These are phyloP conservation scores for Trissonchulus sp. DNA, from an alignment of 2,888 invertebrate genomes.

Conservation along the genomic window DNA sequence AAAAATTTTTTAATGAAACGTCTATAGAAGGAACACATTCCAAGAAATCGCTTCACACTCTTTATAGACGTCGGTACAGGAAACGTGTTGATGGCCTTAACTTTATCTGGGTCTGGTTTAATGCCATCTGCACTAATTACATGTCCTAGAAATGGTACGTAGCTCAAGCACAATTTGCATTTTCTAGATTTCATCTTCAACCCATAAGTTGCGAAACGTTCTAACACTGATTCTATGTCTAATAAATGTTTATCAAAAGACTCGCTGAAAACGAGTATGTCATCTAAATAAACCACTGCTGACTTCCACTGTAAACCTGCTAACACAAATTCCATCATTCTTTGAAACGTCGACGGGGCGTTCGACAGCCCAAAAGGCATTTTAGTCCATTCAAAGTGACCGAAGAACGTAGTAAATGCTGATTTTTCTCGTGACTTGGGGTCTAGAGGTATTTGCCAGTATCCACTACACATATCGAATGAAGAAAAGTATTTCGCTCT, in stretches of 20 bases:
- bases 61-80: conserved; percentile 11
- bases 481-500: conserved; percentile 9
- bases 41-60: conserved; percentile 13
- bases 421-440: background rate
- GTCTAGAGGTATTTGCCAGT: conserved; percentile 27
- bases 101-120: conserved; percentile 19
- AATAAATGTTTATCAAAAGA: background rate
- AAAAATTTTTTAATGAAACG: conserved; percentile 15
- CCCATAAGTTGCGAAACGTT: background rate
- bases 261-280: conserved; percentile 7
- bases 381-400: conserved; percentile 19
- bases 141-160: conserved; percentile 2
- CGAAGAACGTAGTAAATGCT: background rate
- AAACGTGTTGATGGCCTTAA: background rate
- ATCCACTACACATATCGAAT: conserved; percentile 29
- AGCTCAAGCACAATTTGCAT: background rate
- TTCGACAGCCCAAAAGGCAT: conserved; percentile 10
- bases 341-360: conserved; percentile 1
- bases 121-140: conserved; percentile 22
- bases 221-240: conserved; percentile 1
- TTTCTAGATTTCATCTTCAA: conserved; percentile 13
- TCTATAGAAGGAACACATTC: conserved; percentile 15
- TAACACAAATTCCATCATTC: background rate
- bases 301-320: conserved; percentile 12
- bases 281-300: conserved; percentile 14